phyloP scores from a whole-genome alignment of 1,140 invertebrate genomes.

The Drosophila ironensis region DNA sequence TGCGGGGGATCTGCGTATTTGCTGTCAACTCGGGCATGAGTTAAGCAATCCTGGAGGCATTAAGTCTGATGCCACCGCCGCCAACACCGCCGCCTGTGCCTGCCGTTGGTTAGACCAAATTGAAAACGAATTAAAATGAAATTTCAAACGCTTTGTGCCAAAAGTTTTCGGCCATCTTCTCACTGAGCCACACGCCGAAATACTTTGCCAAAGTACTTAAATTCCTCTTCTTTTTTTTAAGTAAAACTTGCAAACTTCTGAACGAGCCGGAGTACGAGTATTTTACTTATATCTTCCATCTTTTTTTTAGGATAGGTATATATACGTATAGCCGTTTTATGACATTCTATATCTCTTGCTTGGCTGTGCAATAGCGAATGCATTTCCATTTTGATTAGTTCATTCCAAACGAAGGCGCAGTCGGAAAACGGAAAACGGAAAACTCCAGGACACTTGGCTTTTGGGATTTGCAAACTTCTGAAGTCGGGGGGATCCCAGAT shows the following conservation, averaged over 20 bases:
- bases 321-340: too few species aligned
- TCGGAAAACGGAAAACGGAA: too few species aligned
- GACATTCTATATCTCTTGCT: too few species aligned
- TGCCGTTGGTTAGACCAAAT: conserved; percentile 50
- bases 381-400: conserved; percentile 70
- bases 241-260: conserved; percentile 53
- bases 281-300: conserved; percentile 14
- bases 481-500: too few species aligned
- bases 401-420: conserved; percentile 2
- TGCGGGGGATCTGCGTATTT: conserved; percentile 25
- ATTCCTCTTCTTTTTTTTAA: conserved; percentile 30
- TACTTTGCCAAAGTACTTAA: conserved; percentile 73
- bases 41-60: conserved; percentile 40
- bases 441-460: too few species aligned
- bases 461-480: not conserved
- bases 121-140: conserved; percentile 76
- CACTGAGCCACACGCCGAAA: conserved; percentile 55
- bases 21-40: conserved; percentile 33
- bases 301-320: too few species aligned
- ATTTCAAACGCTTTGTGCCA: conserved; percentile 62
- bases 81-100: conserved; percentile 23
- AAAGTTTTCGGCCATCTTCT: conserved; percentile 27
- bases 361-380: conserved; percentile 33
- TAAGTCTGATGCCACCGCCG: conserved; percentile 13
- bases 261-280: not conserved